Evolutionary conservation across 2,797 vertebrate species (phyloP), one percentile per base, ranked within the genome.

Genomic region (Hippopotamyrus pictus): DNA sequence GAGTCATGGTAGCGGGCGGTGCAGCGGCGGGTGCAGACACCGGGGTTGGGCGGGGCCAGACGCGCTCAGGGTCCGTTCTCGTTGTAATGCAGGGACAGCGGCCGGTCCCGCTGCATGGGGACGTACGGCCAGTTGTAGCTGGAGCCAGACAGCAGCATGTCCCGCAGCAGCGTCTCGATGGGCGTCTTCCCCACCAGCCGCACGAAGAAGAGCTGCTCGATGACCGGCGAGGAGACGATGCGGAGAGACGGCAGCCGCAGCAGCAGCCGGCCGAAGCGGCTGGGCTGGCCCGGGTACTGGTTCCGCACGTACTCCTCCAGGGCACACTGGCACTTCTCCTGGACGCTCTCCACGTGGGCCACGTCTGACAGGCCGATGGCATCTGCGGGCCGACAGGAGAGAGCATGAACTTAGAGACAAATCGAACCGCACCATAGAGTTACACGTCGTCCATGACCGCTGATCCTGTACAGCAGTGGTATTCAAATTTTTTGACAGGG

Each of bases 201-300:
- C 37, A 97, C 97, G 4, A 98, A 97, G 92, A 97, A 98, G 90
- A 98, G 96, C 94, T 97, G 97, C 93, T 98, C 97, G 54, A 98
- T 97, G 92, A 97, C 97, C 0, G 97, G 97, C 0, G 97, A 97
- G 0, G 97, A 97, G 89, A 97, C 96, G 25, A 97, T 96, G 89
- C 97, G 96, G 51, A 98, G 95, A 0, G 97, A 97, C 0, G 97
- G 97, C 86, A 98, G 94, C 25, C 97, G 96, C 6, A 98, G 95
- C 59, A 98, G 95, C 50, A 98, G 96, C 0, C 97, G 96, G 0
- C 97, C 97, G 0, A 97, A 97, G 37, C 97, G 96, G 90, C 96
- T 97, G 0, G 97, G 97, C 92, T 97, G 97, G 90, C 95, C 96
- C 19, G 97, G 97, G 89, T 97, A 97, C 94, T 97, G 97, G 94